Percentiles rank a stretch among this genome's conserved stretches.
phyloP scores from a whole-genome alignment of 2,797 vertebrate species.

The Pelobates cultripes region DNA sequence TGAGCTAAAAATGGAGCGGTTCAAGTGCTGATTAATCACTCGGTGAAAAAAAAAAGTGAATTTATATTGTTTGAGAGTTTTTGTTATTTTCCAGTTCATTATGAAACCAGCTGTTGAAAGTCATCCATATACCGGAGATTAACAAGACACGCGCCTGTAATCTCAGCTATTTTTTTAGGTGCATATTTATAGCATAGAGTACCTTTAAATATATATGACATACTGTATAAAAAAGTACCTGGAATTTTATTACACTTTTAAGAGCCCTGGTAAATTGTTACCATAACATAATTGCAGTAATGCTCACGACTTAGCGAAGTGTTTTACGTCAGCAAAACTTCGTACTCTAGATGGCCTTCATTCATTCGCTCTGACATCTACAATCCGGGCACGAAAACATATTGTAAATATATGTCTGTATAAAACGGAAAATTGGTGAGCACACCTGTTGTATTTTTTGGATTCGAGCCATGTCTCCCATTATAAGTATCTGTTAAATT shows the following conservation, averaged over 20 bases:
- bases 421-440: slow-evolving; percentile 42
- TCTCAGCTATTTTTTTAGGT: slow-evolving; percentile 27
- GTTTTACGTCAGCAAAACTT: slow-evolving; percentile 37
- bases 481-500: slow-evolving; percentile 18
- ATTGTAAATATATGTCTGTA: slow-evolving; percentile 32
- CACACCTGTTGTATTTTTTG: slow-evolving; percentile 33
- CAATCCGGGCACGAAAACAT: slow-evolving; percentile 21
- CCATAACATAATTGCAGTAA: slow-evolving; percentile 12
- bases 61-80: slow-evolving; percentile 7
- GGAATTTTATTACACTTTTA: slow-evolving; percentile 38
- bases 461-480: slow-evolving; percentile 20
- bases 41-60: neutral
- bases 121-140: slow-evolving; percentile 10
- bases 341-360: slow-evolving; percentile 30
- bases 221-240: slow-evolving; percentile 10
- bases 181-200: slow-evolving; percentile 25
- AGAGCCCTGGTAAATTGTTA: slow-evolving; percentile 12
- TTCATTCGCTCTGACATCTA: slow-evolving; percentile 29
- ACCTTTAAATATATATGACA: slow-evolving; percentile 40
- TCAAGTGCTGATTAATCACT: slow-evolving; percentile 2
- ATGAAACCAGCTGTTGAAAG: neutral
- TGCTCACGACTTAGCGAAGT: neutral
- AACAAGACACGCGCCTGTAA: neutral
- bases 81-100: slow-evolving; percentile 15
- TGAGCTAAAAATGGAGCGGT: slow-evolving; percentile 59